Percentiles rank a stretch among this genome's conserved stretches.
Conservation (phyloP, 1,140 invertebrate species). For the Magallana ariakensis region DNA sequence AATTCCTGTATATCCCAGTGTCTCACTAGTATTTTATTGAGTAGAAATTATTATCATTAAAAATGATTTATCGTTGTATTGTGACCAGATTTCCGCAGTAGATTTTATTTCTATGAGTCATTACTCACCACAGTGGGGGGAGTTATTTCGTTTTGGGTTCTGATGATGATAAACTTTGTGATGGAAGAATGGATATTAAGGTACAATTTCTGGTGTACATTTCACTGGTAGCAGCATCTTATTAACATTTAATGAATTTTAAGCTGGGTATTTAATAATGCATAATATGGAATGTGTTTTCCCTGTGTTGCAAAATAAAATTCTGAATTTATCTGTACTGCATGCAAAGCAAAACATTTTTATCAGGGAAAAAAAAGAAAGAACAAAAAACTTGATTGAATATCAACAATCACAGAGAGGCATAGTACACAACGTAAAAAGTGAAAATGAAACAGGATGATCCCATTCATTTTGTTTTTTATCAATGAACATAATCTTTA, state of each 20-base stretch:
- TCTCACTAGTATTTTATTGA: background rate
- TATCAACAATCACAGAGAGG: too few species aligned
- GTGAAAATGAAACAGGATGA: background rate
- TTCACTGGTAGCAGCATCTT: too few species aligned
- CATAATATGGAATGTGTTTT: too few species aligned
- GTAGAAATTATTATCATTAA: slow-evolving; percentile 26
- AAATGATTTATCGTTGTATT: slow-evolving; percentile 10
- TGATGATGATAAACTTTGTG: background rate
- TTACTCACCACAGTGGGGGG: background rate
- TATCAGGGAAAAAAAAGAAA: too few species aligned
- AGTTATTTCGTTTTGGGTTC: background rate
- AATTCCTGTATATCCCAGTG: background rate
- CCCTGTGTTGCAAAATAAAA: too few species aligned
- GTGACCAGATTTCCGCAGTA: background rate
- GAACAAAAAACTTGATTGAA: too few species aligned
- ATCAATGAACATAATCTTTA: slow-evolving; percentile 16
- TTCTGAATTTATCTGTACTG: too few species aligned
- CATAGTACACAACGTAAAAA: background rate
- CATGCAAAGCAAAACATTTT: too few species aligned
- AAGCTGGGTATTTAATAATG: too few species aligned
- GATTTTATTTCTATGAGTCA: slow-evolving; percentile 10
- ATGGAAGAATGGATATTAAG: background rate
- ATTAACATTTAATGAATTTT: too few species aligned
- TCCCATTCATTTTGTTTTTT: background rate
- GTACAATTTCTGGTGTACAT: too few species aligned